These are phyloP conservation scores for Halesus radiatus DNA, from an alignment of 1,140 invertebrate genomes.

Conservation along the genomic window DNA sequence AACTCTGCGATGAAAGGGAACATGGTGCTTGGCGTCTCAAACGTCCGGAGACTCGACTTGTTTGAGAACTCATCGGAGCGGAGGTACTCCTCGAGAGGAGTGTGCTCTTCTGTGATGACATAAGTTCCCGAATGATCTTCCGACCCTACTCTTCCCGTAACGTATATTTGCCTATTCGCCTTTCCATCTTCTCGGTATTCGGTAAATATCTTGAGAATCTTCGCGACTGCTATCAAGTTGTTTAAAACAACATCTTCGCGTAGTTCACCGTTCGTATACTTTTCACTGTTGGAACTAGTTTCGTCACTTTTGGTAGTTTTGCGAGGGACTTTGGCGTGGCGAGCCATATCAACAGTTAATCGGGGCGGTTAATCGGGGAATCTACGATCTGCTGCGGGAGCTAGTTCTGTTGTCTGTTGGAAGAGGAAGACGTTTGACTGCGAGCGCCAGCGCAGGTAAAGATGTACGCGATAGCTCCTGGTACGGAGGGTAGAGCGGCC, in stretches of 20 bases:
- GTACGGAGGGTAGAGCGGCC: not conserved
- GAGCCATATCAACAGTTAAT: too few species aligned
- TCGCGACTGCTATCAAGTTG: not conserved
- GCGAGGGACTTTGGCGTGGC: too few species aligned
- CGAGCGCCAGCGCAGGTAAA: not conserved
- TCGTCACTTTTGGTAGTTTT: not conserved
- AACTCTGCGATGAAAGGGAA: not conserved
- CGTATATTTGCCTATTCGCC: not conserved
- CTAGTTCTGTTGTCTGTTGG: not conserved
- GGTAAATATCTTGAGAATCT: not conserved
- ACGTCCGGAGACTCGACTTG: too few species aligned
- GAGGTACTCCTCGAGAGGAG: not conserved
- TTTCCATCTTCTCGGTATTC: not conserved
- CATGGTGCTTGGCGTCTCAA: not conserved
- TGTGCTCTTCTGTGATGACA: not conserved
- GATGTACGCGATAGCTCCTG: slow-evolving; percentile 14
- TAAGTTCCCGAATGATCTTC: not conserved
- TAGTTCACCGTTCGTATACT: not conserved
- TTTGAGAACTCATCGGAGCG: not conserved
- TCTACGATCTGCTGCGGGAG: too few species aligned
- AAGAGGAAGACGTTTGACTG: not conserved
- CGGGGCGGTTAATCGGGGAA: too few species aligned
- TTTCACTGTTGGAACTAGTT: not conserved
- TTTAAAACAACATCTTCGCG: not conserved
- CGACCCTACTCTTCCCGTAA: not conserved